These are phyloP conservation scores for Poecilia latipinna DNA, from an alignment of 2,113 vertebrate genomes.

Conservation along the genomic window DNA sequence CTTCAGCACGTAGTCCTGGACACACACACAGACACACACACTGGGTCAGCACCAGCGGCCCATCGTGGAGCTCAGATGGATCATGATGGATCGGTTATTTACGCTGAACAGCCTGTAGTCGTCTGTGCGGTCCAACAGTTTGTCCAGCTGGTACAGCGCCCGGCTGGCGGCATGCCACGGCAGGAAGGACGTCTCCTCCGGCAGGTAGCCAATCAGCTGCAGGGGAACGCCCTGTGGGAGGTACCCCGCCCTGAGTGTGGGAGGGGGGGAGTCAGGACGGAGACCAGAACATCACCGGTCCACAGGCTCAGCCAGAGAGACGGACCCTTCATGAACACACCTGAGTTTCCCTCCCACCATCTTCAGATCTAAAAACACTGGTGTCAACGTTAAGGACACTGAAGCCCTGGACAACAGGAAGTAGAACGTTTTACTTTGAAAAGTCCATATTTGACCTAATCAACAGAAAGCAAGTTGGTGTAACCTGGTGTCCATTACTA, in stretches of 20 bases:
- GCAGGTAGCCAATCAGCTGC: conserved; percentile 94
- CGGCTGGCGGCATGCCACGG: conserved; percentile 97
- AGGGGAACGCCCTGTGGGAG: conserved; percentile 94
- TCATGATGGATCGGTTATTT: conserved; percentile 48
- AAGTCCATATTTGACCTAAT: no score
- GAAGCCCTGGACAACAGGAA: no score
- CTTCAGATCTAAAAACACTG: no score
- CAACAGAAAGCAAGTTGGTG: no score
- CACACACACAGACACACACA: conserved; percentile 12
- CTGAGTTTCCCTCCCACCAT: no score
- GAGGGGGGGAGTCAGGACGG: background rate
- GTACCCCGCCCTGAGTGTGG: conserved; percentile 88
- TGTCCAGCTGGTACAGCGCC: conserved; percentile 95
- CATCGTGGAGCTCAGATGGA: background rate
- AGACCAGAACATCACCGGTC: background rate
- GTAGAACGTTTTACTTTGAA: no score
- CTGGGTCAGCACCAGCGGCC: conserved; percentile 8
- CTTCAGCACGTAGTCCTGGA: conserved; percentile 93
- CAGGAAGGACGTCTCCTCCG: conserved; percentile 93
- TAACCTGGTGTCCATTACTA: no score
- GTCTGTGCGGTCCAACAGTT: conserved; percentile 94
- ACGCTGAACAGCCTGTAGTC: conserved; percentile 96
- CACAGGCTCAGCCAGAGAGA: no score
- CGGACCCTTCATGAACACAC: no score
- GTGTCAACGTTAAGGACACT: no score